Base-by-base conservation (phyloP, 1,140 invertebrate species). In the Sarcophaga peregrina region DNA sequence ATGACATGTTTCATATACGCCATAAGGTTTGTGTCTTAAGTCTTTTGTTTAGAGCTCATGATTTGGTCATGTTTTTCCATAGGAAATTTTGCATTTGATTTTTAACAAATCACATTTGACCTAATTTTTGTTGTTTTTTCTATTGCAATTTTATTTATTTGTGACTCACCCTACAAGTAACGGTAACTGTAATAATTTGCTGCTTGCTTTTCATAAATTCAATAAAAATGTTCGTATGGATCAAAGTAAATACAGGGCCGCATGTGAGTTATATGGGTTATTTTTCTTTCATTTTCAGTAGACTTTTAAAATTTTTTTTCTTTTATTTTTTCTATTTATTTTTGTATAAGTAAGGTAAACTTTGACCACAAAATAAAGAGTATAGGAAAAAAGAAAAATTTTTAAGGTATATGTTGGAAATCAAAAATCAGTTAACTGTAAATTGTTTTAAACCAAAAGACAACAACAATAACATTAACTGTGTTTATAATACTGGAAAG, bases 361-460 rank as follows among this genome's bases (percentile, higher is more conserved):
- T 78, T 78, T 78, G 75, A 78, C 75, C 75, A 78, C 75, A 74
- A 74, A 17, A 75, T 10, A 54, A 15, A 54, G 15, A 54, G 15
- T 3, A 72, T 8, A 68, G 58, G 58, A n/a, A 17, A 68, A 68
- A 17, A 68, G 15, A 15, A 68, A 15, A 37, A 37, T 2, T 37
- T 37, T 37, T 37, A 37, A 37, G 25, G 1, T 37, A 37, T n/a
- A 76, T 17, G 47, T 17, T 17, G 25, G 17, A 48, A 50, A 78
- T 20, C 4, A 50, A 8, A 78, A 78, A 78, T 78, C 75, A 78
- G 75, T 78, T 78, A 78, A 78, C 75, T 78, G 75, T 78, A 78
- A 78, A 78, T 78, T 78, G 75, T 78, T 10, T 50, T 50, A 50
- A n/a, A n/a, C n/a, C n/a, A n/a, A 50, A 48, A 68, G 5, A 20